Evolutionary conservation across 2,797 vertebrate species (phyloP).

Genomic region (Myotis findleyi): DNA sequence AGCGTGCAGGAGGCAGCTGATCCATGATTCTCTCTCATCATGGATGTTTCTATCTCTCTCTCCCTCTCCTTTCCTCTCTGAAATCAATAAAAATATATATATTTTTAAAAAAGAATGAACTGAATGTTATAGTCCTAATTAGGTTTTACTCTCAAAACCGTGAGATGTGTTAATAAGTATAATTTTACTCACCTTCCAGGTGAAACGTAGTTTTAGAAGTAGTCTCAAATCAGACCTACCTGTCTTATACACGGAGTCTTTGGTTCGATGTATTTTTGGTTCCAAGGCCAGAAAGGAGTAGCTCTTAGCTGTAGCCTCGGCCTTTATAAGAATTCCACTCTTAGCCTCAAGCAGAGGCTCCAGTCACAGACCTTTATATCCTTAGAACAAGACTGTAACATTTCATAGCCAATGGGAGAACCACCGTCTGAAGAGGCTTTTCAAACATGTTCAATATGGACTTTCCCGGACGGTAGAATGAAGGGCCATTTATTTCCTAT

Average conservation of each 20-base stretch:
- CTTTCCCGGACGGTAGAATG: neutral
- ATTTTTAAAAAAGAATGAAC: neutral
- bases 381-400: slow-evolving; percentile 42
- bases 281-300: neutral
- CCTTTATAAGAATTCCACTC: neutral
- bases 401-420: slow-evolving; percentile 57
- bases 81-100: too few relatives aligned
- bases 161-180: neutral
- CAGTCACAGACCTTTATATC: slow-evolving; percentile 34
- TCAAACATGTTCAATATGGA: slow-evolving; percentile 58
- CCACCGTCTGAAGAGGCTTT: slow-evolving; percentile 38
- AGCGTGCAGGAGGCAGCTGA: too few relatives aligned
- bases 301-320: neutral
- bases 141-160: neutral
- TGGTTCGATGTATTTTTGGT: neutral
- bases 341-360: neutral
- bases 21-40: too few relatives aligned
- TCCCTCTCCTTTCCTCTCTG: too few relatives aligned
- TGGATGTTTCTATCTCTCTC: too few relatives aligned
- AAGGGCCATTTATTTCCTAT: slow-evolving; percentile 59
- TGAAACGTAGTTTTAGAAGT: slow-evolving; percentile 5
- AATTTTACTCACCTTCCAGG: neutral
- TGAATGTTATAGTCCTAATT: neutral
- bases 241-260: neutral
- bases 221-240: neutral